Conservation (phyloP, 2,113 vertebrate species). For the Perca fluviatilis region DNA sequence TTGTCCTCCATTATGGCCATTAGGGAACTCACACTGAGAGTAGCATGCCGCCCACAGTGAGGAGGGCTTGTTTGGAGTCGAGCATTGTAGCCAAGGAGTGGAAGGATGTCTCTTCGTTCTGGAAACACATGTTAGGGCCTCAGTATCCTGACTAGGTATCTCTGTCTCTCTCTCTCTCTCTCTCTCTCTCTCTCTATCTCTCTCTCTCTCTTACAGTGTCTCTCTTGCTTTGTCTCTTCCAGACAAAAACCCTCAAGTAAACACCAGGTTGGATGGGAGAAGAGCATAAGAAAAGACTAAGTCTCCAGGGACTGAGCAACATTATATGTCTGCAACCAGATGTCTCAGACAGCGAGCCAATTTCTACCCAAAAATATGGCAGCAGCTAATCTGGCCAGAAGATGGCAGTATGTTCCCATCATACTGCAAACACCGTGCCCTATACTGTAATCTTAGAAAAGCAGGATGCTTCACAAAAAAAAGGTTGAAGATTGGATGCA, state of each 20-base stretch:
- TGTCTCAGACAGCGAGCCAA: constrained; percentile 48
- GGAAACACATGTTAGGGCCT: constrained; percentile 66
- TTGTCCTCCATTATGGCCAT: constrained; percentile 82
- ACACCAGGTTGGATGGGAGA: constrained; percentile 34
- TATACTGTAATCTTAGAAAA: constrained; percentile 14
- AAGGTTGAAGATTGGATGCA: constrained; percentile 32
- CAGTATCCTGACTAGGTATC: constrained; percentile 35
- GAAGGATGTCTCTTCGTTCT: constrained; percentile 59
- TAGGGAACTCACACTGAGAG: constrained; percentile 79
- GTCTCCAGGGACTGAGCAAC: constrained; percentile 45
- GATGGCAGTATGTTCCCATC: constrained; percentile 82
- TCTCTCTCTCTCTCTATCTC: background rate
- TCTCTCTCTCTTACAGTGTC: background rate
- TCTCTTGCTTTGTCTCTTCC: constrained; percentile 5
- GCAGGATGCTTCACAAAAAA: constrained; percentile 18
- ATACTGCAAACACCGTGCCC: background rate
- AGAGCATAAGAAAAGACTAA: constrained; percentile 28
- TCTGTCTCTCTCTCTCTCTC: background rate
- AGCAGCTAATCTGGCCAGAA: constrained; percentile 62
- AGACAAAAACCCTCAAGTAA: constrained; percentile 39
- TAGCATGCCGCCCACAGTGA: constrained; percentile 75
- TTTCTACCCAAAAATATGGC: constrained; percentile 10
- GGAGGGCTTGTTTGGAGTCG: constrained; percentile 67
- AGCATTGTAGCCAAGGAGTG: constrained; percentile 53
- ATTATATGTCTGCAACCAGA: constrained; percentile 61